A percentile compares a stretch with the other conserved stretches of the same genome.
These are phyloP conservation scores for Phrynocephalus guinanensis DNA, from an alignment of 2,797 vertebrate species.

Conservation along the genomic window DNA sequence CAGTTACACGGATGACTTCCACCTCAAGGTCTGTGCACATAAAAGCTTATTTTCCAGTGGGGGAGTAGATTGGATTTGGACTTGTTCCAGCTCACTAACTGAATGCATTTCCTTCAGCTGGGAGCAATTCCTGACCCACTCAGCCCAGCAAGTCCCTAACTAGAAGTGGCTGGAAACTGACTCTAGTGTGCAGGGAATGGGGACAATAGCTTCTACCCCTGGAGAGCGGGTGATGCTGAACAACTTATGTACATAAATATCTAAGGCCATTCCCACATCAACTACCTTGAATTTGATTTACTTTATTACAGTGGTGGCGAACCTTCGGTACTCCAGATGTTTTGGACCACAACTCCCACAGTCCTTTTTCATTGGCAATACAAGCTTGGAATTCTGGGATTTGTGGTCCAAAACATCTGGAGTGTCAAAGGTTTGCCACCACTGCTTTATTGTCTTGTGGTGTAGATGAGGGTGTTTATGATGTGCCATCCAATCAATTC, in stretches of 20 bases:
- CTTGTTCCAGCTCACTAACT: slow-evolving; percentile 15
- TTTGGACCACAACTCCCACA: too few relatives aligned
- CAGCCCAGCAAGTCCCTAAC: accelerated
- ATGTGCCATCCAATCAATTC: too few relatives aligned
- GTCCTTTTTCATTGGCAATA: too few relatives aligned
- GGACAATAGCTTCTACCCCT: slow-evolving; percentile 5
- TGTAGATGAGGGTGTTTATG: not conserved
- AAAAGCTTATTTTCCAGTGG: not conserved
- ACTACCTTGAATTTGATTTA: not conserved
- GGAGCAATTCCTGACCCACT: not conserved
- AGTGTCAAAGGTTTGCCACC: too few relatives aligned
- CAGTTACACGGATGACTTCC: slow-evolving; percentile 21
- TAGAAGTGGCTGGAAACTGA: not conserved
- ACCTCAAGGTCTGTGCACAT: not conserved
- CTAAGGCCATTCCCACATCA: not conserved
- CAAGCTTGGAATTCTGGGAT: too few relatives aligned
- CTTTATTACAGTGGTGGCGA: not conserved
- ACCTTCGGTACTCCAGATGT: too few relatives aligned
- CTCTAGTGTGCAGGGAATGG: accelerated
- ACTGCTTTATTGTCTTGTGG: accelerated
- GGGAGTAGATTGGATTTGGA: not conserved
- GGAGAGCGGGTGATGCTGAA: not conserved
- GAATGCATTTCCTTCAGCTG: slow-evolving; percentile 1
- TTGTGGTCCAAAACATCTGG: too few relatives aligned
- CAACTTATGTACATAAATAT: not conserved